These are phyloP conservation scores for Stenodema calcarata DNA, from an alignment of 2,888 invertebrate species.

Conservation along the genomic window DNA sequence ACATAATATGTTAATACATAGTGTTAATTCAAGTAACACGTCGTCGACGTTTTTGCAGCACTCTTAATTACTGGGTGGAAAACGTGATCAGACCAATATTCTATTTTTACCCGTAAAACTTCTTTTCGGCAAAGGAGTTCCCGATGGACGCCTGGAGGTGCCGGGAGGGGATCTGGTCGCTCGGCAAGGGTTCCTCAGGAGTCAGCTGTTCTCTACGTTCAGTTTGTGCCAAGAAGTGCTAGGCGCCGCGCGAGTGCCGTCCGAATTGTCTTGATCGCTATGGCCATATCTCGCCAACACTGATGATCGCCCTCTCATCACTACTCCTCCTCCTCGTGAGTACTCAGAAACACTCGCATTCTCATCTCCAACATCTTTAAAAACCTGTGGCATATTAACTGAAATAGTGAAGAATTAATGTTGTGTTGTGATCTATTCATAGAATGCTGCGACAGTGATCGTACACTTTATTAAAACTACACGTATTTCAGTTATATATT, in stretches of 20 bases:
- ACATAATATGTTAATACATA: no score
- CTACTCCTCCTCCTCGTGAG: slow-evolving; percentile 44
- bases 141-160: not conserved
- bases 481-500: no score
- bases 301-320: slow-evolving; percentile 32
- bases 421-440: no score
- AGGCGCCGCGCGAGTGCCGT: slow-evolving; percentile 46
- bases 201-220: slow-evolving; percentile 17
- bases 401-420: no score
- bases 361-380: no score
- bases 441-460: no score
- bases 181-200: slow-evolving; percentile 3
- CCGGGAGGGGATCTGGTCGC: not conserved
- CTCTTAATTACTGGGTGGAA: no score
- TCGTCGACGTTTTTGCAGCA: no score
- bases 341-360: not conserved
- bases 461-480: no score
- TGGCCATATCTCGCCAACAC: slow-evolving; percentile 13
- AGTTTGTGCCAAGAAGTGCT: slow-evolving; percentile 47
- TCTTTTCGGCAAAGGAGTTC: not conserved
- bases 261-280: slow-evolving; percentile 35
- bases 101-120: not conserved
- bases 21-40: no score
- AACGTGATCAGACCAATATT: no score
- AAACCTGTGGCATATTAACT: no score